Evolutionary conservation across 2,888 invertebrate species (phyloP).

Genomic region (Dermolepida albohirtum): DNA sequence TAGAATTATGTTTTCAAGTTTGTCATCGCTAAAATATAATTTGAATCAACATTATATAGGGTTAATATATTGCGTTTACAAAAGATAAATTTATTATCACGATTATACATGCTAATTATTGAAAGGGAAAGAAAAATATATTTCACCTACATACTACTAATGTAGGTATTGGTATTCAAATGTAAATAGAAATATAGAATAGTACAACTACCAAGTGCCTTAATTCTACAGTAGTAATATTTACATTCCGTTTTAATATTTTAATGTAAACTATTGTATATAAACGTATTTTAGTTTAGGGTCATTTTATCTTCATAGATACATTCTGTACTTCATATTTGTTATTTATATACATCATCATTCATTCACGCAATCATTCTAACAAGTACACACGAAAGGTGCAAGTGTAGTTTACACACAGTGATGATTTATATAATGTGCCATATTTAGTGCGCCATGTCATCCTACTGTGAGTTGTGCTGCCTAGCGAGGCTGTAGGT

Average conservation of each 20-base stretch:
- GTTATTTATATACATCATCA: conserved; percentile 16
- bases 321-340: not conserved
- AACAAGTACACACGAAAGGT: conserved; percentile 62
- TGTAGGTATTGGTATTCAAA: conserved; percentile 79
- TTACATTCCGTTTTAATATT: not conserved
- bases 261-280: too few relatives aligned
- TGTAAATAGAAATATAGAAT: conserved; percentile 61
- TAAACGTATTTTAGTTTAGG: too few relatives aligned
- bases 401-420: conserved; percentile 64
- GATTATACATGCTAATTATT: conserved; percentile 18
- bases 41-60: not conserved
- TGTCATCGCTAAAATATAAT: not conserved
- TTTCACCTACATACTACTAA: conserved; percentile 46
- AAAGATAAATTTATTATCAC: not conserved
- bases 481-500: conserved; percentile 59
- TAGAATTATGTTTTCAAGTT: too few relatives aligned
- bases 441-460: conserved; percentile 66
- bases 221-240: conserved; percentile 22
- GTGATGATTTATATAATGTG: conserved; percentile 62
- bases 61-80: not conserved
- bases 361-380: conserved; percentile 54
- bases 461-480: conserved; percentile 66
- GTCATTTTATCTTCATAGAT: too few relatives aligned
- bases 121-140: conserved; percentile 29
- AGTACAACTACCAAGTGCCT: conserved; percentile 37